Evolutionary conservation across 2,113 vertebrate species (phyloP), one percentile per base, ranked within the genome.

Genomic region (Pollimyrus isidori): DNA sequence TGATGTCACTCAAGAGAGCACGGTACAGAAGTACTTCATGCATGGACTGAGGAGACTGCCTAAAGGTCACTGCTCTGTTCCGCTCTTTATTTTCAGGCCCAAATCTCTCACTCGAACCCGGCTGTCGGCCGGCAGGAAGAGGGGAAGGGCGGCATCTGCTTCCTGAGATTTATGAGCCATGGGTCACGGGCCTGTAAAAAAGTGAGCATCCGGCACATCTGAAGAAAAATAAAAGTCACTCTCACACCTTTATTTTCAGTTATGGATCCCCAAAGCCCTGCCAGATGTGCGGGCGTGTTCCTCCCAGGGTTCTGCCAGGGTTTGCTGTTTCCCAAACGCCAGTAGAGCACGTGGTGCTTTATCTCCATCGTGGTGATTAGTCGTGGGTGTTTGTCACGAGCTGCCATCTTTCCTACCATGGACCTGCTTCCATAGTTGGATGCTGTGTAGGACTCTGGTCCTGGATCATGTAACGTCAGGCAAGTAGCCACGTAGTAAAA

Each of bases 141-240:
- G 56, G 56, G 89, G 45, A 89, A 65, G 9, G 53, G 26, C 17
- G 48, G n/a, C 46, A 73, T 65, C 89, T 89, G 89, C 83, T 89
- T 89, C 89, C 89, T 86, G 45, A 87, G 53, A 87, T 89, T 89
- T 30, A 65, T 19, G n/a, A 56, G 50, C 15, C 42, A 35, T 6
- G 69, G 56, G 56, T 87, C 87, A 87, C 1, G 19, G 69, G 53
- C 46, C 17, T 35, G 45, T 52, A 17, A 80, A 89, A 50, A 89
- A 52, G 17, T 23, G 83, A 86, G 3, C 45, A 46, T 87, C 83
- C 89, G 2, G 56, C 15, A 49, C 82, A 85, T 39, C 19, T 84
- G 76, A 62, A n/a, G 2, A 39, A 50, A 85, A 48, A 56, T 23
- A 23, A 82, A 62, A 35, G 15, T 39, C 56, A 86, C 7, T 39